Evolutionary conservation across 2,888 invertebrate species (phyloP), one percentile per base, ranked within the genome.

Genomic region (Keiferia lycopersicella): DNA sequence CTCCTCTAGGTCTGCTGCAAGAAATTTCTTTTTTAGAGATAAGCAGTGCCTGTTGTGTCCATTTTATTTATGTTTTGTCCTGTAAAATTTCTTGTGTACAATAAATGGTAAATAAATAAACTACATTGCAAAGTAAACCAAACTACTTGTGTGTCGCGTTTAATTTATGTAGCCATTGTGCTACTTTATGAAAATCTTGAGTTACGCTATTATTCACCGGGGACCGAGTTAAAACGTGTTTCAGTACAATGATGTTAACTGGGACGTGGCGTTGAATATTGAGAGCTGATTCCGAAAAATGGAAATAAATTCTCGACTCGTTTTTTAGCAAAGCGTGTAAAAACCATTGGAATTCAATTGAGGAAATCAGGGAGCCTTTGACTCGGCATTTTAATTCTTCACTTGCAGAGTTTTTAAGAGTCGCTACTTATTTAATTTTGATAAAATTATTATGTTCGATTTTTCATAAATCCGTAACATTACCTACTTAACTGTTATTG

Each of bases 201-300:
- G 38, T 58, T 58, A 58, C 14, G 10, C 58, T 10, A 26, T 18
- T 18, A 18, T 58, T 39, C 16, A n/a, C 18, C 1, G 20, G 38
- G 50, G 50, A 6, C 60, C 12, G 39, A 45, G 51, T 59, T 60
- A 64, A 50, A 50, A 64, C 64, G 64, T 64, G 64, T 64, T 62
- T 61, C 64, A 64, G 61, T 62, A 64, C 57, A 64, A 64, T 64
- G 57, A 64, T 62, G 62, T 62, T 65, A 65, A 65, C 65, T 62
- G 65, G 48, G 39, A 65, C 65, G 65, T 65, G 65, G 62, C 22
- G 14, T 16, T 38, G 65, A 65, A 65, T 65, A 65, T 53, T 59
- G 59, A 62, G 58, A 16, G 65, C 58, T 62, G 58, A 58, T 65
- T 65, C 39, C 39, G 18, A 14, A 45, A 56, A 61, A 56, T n/a